These are phyloP conservation scores for Caenorhabditis sp. DNA, from an alignment of 2,888 invertebrate genomes.

Conservation along the genomic window DNA sequence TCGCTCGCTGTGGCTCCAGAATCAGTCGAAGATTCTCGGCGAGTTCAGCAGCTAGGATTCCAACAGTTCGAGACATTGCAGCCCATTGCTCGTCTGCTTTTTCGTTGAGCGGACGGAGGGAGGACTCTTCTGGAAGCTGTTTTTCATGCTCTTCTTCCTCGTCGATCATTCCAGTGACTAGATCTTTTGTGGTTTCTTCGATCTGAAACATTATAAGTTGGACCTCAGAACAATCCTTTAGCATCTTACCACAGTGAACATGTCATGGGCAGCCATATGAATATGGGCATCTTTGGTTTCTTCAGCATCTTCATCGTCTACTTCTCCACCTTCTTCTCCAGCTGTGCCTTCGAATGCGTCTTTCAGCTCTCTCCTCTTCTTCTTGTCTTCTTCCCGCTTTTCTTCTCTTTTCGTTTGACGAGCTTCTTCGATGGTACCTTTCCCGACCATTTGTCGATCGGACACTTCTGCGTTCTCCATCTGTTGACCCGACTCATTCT, in stretches of 20 bases:
- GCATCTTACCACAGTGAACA: slow-evolving; percentile 58
- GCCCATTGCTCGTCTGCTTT: slow-evolving; percentile 74
- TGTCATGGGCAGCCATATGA: slow-evolving; percentile 69
- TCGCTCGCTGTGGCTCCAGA: slow-evolving; percentile 95
- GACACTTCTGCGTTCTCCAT: slow-evolving; percentile 68
- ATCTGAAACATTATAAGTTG: slow-evolving; percentile 35
- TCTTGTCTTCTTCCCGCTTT: slow-evolving; percentile 55
- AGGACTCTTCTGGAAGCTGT: not conserved
- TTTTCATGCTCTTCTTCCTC: slow-evolving; percentile 21
- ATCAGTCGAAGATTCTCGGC: slow-evolving; percentile 95
- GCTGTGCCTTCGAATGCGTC: slow-evolving; percentile 58
- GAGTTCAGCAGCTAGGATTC: slow-evolving; percentile 89
- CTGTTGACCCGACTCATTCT: slow-evolving; percentile 71
- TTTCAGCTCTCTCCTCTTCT: slow-evolving; percentile 60
- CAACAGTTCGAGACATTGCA: slow-evolving; percentile 75
- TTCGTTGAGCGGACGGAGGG: slow-evolving; percentile 17
- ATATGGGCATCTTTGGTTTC: slow-evolving; percentile 64
- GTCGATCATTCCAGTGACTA: slow-evolving; percentile 58
- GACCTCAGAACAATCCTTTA: too few species aligned
- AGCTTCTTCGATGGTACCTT: slow-evolving; percentile 80
- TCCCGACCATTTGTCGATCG: slow-evolving; percentile 70
- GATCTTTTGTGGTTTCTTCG: slow-evolving; percentile 67
- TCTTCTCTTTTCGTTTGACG: slow-evolving; percentile 68
- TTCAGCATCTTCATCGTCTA: slow-evolving; percentile 51
- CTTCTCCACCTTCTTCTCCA: slow-evolving; percentile 62